Conservation (phyloP, 2,888 invertebrate genomes). For the Crocallis elinguaria region DNA sequence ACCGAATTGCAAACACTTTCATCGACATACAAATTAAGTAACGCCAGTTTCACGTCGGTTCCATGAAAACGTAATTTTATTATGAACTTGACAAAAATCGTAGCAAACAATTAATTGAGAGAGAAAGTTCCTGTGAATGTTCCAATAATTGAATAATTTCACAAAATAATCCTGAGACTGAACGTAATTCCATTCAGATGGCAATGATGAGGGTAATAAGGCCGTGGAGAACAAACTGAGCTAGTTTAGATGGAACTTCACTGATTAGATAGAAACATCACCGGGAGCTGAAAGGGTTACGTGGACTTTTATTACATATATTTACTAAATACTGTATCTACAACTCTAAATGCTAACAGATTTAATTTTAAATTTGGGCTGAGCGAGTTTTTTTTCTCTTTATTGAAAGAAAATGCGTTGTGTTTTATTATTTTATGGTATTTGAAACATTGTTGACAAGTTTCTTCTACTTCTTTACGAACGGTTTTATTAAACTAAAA, state of each 20-base stretch:
- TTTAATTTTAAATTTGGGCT: too few relatives aligned
- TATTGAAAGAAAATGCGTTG: too few relatives aligned
- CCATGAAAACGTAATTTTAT: constrained; percentile 38
- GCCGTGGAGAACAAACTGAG: constrained; percentile 3
- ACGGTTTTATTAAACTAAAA: too few relatives aligned
- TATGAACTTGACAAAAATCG: constrained; percentile 45
- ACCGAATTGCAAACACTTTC: constrained; percentile 6
- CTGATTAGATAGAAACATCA: background rate
- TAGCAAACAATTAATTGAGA: constrained; percentile 48
- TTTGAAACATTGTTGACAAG: too few relatives aligned
- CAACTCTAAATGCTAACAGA: background rate
- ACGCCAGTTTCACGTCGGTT: constrained; percentile 24
- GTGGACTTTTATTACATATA: background rate
- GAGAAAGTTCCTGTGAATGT: constrained; percentile 39
- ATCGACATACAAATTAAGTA: constrained; percentile 38
- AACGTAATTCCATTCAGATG: constrained; percentile 17
- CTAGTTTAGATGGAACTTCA: constrained; percentile 5
- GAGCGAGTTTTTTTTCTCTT: too few relatives aligned
- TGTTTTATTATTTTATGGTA: too few relatives aligned
- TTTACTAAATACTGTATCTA: background rate
- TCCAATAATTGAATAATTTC: constrained; percentile 45
- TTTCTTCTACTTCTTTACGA: too few relatives aligned
- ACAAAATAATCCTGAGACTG: constrained; percentile 30
- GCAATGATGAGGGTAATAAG: constrained; percentile 8
- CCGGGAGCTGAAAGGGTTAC: background rate